phyloP scores from a whole-genome alignment of 2,113 vertebrate species.

The Sinocyclocheilus anshuiensis region DNA sequence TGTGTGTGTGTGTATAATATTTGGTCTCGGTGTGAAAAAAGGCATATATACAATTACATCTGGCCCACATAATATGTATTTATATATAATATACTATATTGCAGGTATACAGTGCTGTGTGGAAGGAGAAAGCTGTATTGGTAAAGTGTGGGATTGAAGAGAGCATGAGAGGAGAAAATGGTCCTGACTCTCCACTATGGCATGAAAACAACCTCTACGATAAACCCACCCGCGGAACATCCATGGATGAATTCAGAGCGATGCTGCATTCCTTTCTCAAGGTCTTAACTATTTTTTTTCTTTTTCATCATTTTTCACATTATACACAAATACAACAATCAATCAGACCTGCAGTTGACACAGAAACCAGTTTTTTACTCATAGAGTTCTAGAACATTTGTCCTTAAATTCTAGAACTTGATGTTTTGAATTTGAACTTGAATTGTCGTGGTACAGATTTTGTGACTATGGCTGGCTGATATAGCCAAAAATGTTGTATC shows the following conservation, averaged over 20 bases:
- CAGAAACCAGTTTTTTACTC: neutral
- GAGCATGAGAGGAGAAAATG: constrained; percentile 68
- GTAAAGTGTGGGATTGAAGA: constrained; percentile 91
- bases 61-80: neutral
- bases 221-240: constrained; percentile 92
- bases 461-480: no score
- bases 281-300: constrained; percentile 66
- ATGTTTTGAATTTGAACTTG: neutral
- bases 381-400: neutral
- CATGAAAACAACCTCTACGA: constrained; percentile 86
- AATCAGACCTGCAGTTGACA: neutral
- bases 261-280: constrained; percentile 94
- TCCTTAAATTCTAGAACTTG: neutral
- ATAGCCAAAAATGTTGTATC: neutral
- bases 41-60: no score
- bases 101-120: constrained; percentile 90
- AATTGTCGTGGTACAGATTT: neutral
- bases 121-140: constrained; percentile 88
- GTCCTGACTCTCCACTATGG: constrained; percentile 65
- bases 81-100: constrained; percentile 16
- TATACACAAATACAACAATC: neutral
- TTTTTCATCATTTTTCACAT: neutral
- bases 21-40: no score
- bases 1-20: no score
- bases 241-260: constrained; percentile 93